Evolutionary conservation across 2,888 invertebrate genomes (phyloP), one percentile per base, ranked within the genome.

Genomic region (Tachina grossa): DNA sequence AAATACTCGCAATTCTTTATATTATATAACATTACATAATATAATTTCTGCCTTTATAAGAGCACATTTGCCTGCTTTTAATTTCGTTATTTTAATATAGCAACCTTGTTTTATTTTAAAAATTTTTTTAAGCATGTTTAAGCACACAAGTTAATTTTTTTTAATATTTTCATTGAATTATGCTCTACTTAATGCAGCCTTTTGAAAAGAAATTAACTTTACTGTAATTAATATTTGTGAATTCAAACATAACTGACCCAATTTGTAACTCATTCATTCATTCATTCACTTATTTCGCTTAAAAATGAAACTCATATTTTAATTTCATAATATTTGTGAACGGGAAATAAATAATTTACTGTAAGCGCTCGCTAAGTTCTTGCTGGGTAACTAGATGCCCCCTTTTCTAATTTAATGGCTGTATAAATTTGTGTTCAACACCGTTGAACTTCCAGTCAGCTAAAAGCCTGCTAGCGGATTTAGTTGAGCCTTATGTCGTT

Each of bases 401-500:
- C 16, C 39, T 31, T 31, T 61, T 31, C 31, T 74, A 72, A 81
- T 77, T 74, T 72, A 77, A 74, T 55, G 59, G 41, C 68, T 31
- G 68, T 41, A 77, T 83, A 81, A 77, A 77, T 66, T 81, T 72
- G 45, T 80, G 77, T 72, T 81, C 77, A 77, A 75, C 55, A 74
- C 19, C 65, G 63, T 77, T 57, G 43, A 45, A 71, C 5, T 51
- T 69, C 45, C 53, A 43, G 55, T 16, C 49, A 45, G 13, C 43
- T 39, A 16, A 39, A 49, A 41, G n/a, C 11, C 39, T 47, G 9
- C 2, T 31, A 19, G 13, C 53, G 71, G 74, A 49, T 81, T 68
- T 31, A 72, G 65, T 57, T 80, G 16, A 55, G 69, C 41, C 57
- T 66, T n/a, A 49, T 76, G 57, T 14, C 39, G 41, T 16, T 71